Percentiles rank a stretch among this genome's conserved stretches.
Conservation (phyloP, 2,113 vertebrate species). For the Corythornis vintsioides region DNA sequence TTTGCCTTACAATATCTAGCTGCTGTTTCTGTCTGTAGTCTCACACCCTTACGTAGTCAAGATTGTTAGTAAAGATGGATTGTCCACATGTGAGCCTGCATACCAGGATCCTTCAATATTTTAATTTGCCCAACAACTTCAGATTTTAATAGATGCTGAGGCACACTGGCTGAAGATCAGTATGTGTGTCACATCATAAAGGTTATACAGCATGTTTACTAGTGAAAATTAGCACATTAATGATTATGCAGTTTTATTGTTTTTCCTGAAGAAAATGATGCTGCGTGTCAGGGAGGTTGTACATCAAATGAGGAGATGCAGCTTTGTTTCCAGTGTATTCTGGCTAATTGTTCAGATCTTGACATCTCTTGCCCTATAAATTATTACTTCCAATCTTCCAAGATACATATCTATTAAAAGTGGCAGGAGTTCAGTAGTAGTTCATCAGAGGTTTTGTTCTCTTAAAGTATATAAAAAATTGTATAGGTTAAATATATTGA, state of each 20-base stretch:
- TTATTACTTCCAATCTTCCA: background rate
- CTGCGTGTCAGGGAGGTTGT: background rate
- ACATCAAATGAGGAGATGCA: background rate
- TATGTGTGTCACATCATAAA: accelerated
- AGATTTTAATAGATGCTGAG: background rate
- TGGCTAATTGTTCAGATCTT: background rate
- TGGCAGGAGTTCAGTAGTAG: background rate
- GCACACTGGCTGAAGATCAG: background rate
- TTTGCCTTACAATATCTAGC: background rate
- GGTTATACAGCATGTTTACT: background rate
- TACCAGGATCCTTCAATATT: background rate
- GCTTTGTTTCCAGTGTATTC: background rate
- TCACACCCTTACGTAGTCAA: background rate
- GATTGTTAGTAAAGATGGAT: background rate
- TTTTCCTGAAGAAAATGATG: background rate
- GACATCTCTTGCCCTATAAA: background rate
- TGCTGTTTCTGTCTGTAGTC: background rate
- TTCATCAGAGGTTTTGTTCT: background rate
- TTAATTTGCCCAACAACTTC: background rate
- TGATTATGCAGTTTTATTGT: background rate
- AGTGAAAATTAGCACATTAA: background rate
- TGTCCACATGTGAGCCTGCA: accelerated
- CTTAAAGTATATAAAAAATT: background rate
- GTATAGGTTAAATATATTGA: background rate
- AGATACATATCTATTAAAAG: background rate